Percentiles rank a stretch among this genome's conserved stretches.
Evolutionary conservation across 2,888 invertebrate species (phyloP).

Genomic region (Endotricha flammealis): DNA sequence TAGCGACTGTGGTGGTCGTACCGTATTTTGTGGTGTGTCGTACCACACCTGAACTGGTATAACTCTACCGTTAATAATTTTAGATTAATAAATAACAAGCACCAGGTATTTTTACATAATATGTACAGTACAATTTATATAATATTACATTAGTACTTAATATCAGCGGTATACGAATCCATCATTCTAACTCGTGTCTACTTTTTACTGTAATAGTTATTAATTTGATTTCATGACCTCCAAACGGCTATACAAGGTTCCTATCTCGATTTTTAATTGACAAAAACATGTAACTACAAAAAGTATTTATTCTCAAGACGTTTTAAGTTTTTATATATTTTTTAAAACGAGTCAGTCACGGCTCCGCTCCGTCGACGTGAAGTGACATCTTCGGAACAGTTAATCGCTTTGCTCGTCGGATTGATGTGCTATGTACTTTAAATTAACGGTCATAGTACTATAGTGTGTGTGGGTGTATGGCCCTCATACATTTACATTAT

Average conservation of each 20-base stretch:
- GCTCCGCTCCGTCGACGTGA: constrained; percentile 9
- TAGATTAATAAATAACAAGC: too few species aligned
- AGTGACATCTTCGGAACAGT: constrained; percentile 34
- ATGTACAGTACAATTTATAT: too few species aligned
- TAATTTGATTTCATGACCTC: constrained; percentile 43
- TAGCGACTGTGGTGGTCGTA: too few species aligned
- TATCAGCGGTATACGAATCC: too few species aligned
- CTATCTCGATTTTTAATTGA: constrained; percentile 20
- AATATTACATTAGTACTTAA: too few species aligned
- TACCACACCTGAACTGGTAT: too few species aligned
- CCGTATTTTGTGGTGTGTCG: too few species aligned
- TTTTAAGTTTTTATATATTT: constrained; percentile 9
- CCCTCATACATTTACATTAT: constrained; percentile 43
- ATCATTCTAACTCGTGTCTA: neutral
- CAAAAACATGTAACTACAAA: constrained; percentile 24
- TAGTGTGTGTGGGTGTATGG: constrained; percentile 40
- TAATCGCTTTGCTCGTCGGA: constrained; percentile 22
- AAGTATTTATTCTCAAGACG: constrained; percentile 12
- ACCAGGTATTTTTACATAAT: too few species aligned
- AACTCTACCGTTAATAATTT: too few species aligned
- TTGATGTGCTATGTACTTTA: constrained; percentile 3
- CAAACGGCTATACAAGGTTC: constrained; percentile 31
- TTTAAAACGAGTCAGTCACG: constrained; percentile 2
- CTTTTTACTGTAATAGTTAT: constrained; percentile 17
- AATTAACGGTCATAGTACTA: constrained; percentile 21